Evolutionary conservation across 2,797 vertebrate genomes (phyloP).

Genomic region (Brachyalestes nurse): DNA sequence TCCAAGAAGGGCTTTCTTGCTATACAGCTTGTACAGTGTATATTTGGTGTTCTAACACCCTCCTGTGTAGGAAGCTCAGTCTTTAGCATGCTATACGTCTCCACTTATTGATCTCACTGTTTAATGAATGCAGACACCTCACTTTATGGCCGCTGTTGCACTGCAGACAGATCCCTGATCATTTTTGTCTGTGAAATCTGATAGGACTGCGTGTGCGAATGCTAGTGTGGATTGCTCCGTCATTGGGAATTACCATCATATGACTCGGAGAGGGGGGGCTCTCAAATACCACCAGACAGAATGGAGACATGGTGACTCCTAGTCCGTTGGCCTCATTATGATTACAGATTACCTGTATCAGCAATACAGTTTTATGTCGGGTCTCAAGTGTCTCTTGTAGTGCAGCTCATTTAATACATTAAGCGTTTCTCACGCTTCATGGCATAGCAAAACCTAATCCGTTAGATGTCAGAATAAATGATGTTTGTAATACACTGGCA

Average conservation of each 20-base stretch:
- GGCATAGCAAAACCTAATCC: not conserved
- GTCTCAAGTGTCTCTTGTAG: not conserved
- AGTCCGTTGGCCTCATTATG: not conserved
- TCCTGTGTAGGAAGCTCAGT: constrained; percentile 2
- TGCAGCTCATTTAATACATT: not conserved
- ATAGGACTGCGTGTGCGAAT: constrained; percentile 3
- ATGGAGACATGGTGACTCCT: constrained; percentile 11
- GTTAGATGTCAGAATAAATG: not conserved
- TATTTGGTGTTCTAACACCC: constrained; percentile 25
- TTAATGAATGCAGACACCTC: constrained; percentile 5
- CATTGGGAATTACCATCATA: constrained; percentile 19
- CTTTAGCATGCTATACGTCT: not conserved
- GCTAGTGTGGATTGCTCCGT: constrained; percentile 20
- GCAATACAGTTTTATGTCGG: not conserved
- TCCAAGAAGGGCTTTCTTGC: constrained; percentile 25
- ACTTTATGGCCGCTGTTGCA: not conserved
- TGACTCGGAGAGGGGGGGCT: not conserved
- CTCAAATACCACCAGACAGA: constrained; percentile 4
- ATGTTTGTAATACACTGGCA: not conserved
- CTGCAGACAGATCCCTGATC: constrained; percentile 4
- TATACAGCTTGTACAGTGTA: not conserved
- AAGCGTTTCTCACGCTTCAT: constrained; percentile 7
- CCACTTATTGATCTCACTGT: not conserved
- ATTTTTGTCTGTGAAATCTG: constrained; percentile 19
- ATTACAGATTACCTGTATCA: constrained; percentile 2